Evolutionary conservation across 2,797 vertebrate genomes (phyloP).

Genomic region (Menidia menidia): DNA sequence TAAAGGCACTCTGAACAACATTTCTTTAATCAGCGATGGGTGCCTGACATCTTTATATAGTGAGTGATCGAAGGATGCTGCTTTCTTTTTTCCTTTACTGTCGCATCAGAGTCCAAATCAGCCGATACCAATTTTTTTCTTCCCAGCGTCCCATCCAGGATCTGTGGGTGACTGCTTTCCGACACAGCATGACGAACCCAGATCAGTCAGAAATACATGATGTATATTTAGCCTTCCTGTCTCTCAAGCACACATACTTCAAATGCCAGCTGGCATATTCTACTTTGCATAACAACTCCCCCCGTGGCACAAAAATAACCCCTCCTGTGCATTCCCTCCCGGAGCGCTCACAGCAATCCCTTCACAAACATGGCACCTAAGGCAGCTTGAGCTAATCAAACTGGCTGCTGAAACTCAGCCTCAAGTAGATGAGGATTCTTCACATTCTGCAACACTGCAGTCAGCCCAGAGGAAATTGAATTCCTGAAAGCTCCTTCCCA

Average conservation of each 20-base stretch:
- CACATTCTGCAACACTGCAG: slow-evolving; percentile 51
- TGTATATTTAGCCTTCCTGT: slow-evolving; percentile 76
- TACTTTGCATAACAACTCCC: slow-evolving; percentile 74
- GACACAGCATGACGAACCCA: slow-evolving; percentile 21
- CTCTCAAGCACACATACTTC: slow-evolving; percentile 64
- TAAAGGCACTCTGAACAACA: not conserved
- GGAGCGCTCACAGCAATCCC: slow-evolving; percentile 23
- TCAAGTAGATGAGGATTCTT: slow-evolving; percentile 46
- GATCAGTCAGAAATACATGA: slow-evolving; percentile 43
- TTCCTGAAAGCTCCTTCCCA: slow-evolving; percentile 6
- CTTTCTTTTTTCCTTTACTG: not conserved
- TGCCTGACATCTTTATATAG: not conserved
- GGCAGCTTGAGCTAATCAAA: slow-evolving; percentile 44
- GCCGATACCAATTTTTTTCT: not conserved
- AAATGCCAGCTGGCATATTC: slow-evolving; percentile 70
- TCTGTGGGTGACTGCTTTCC: slow-evolving; percentile 33
- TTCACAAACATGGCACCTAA: slow-evolving; percentile 56
- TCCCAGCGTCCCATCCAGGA: not conserved
- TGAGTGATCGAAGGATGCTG: not conserved
- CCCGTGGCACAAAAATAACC: slow-evolving; percentile 73
- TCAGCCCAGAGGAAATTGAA: slow-evolving; percentile 26
- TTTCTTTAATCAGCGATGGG: not conserved
- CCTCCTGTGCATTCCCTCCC: slow-evolving; percentile 42
- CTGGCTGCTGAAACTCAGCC: slow-evolving; percentile 28
- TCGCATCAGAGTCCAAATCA: not conserved